Percentiles rank a stretch among this genome's conserved stretches.
Evolutionary conservation across 2,797 vertebrate genomes (phyloP).

Genomic region (Mormyrus hasselquistii): DNA sequence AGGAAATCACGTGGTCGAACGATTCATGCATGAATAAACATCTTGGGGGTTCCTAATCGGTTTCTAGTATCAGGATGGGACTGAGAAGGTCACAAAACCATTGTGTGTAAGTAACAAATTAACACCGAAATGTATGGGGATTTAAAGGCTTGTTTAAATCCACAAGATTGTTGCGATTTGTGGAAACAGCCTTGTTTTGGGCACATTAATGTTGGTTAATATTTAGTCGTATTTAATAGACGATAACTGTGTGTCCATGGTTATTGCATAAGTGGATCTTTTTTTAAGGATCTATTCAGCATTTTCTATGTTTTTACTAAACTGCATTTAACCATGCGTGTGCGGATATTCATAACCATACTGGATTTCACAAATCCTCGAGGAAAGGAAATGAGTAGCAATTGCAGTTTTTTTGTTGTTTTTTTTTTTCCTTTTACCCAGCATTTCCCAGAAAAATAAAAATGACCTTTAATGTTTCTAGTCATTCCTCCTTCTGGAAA

Average conservation of each 20-base stretch:
- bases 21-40: background rate
- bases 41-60: background rate
- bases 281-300: background rate
- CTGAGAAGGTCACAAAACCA: background rate
- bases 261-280: background rate
- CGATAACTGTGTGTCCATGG: background rate
- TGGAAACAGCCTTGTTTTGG: background rate
- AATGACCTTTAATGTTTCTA: background rate
- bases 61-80: background rate
- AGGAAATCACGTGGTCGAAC: background rate
- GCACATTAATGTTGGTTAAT: background rate
- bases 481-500: background rate
- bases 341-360: background rate
- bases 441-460: background rate
- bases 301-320: background rate
- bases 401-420: background rate
- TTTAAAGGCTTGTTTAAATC: background rate
- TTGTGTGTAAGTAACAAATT: background rate
- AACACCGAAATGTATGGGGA: background rate
- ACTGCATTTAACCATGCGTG: background rate
- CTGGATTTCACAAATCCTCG: background rate
- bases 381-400: background rate
- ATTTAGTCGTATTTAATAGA: background rate
- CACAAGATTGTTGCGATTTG: background rate
- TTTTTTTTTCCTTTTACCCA: background rate